A percentile compares a stretch with the other conserved stretches of the same genome.
Evolutionary conservation across 2,888 invertebrate genomes (phyloP).

Genomic region (Calephelis perditalis): DNA sequence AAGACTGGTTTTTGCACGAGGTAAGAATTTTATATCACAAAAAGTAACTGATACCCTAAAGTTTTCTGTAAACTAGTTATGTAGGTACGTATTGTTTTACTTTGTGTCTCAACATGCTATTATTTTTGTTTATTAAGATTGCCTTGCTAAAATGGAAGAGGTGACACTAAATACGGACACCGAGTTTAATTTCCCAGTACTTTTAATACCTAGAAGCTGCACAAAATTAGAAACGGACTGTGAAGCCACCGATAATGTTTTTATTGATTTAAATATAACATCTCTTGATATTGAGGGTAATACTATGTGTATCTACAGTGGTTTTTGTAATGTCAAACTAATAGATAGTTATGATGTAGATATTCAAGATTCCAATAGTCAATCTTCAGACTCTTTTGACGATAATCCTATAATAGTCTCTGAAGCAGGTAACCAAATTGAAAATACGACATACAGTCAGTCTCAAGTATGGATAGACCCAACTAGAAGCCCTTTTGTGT

Average conservation of each 20-base stretch:
- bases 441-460: constrained; percentile 41
- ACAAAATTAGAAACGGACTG: constrained; percentile 50
- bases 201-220: constrained; percentile 56
- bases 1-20: constrained; percentile 46
- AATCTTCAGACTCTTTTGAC: constrained; percentile 26
- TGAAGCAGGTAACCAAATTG: constrained; percentile 37
- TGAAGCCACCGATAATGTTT: constrained; percentile 50
- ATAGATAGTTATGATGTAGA: constrained; percentile 45
- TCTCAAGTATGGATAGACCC: constrained; percentile 66
- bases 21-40: constrained; percentile 42
- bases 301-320: constrained; percentile 48
- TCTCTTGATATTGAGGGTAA: constrained; percentile 54
- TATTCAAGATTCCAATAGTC: constrained; percentile 25
- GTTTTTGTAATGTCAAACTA: constrained; percentile 57
- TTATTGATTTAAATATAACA: constrained; percentile 51
- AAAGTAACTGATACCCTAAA: constrained; percentile 26
- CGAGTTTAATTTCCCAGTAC: constrained; percentile 42
- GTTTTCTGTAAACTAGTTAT: constrained; percentile 30
- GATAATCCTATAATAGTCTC: constrained; percentile 36
- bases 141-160: constrained; percentile 44
- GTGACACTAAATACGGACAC: constrained; percentile 31
- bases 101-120: constrained; percentile 36
- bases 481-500: constrained; percentile 53
- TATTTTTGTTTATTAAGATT: constrained; percentile 23
- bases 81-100: constrained; percentile 29